phyloP scores from a whole-genome alignment of 2,113 vertebrate species.

The Ctenodactylus gundi region DNA sequence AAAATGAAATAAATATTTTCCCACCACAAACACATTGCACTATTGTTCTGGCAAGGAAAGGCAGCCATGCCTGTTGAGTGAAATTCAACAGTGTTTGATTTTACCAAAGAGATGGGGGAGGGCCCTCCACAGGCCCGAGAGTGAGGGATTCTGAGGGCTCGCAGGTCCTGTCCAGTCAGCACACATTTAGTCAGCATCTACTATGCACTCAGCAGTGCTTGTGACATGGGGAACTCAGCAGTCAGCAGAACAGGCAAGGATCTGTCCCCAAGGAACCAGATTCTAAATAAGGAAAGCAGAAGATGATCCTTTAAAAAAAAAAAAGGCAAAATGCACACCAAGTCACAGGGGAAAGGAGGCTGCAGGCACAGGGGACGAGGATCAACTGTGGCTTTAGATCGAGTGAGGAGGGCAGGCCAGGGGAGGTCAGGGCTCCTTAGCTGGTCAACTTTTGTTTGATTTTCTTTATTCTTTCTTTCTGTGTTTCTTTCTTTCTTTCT shows the following conservation, averaged over 20 bases:
- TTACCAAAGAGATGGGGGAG: not conserved
- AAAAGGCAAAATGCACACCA: not conserved
- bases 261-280: not conserved
- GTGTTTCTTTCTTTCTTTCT: too few relatives aligned
- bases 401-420: not conserved
- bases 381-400: not conserved
- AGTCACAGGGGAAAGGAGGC: rapidly evolving
- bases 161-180: not conserved
- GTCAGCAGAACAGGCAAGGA: not conserved
- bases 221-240: not conserved
- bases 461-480: too few relatives aligned
- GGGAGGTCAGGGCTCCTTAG: not conserved
- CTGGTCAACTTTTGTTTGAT: not conserved
- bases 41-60: not conserved
- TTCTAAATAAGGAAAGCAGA: not conserved
- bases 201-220: not conserved
- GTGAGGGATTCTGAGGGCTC: not conserved
- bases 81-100: not conserved
- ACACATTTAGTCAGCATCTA: not conserved
- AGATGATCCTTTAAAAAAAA: not conserved
- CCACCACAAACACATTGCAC: not conserved
- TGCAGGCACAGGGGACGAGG: rapidly evolving
- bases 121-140: not conserved
- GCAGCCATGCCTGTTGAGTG: not conserved
- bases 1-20: not conserved